phyloP scores from a whole-genome alignment of 1,140 invertebrate species.

The Lepidotrigona ventralis region DNA sequence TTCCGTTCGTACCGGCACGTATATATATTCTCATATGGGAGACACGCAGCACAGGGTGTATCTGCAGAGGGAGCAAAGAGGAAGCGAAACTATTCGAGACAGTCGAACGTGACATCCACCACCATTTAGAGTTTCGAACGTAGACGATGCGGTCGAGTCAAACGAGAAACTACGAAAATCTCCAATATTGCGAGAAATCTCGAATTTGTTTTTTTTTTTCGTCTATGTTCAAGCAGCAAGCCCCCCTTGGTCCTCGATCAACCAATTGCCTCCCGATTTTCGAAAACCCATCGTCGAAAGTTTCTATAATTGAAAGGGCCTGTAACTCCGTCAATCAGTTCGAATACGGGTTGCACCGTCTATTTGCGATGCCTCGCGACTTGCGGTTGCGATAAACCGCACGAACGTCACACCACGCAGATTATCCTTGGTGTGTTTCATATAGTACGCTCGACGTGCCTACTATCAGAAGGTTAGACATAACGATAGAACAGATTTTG shows the following conservation, averaged over 20 bases:
- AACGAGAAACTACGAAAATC: not conserved
- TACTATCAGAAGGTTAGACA: constrained; percentile 48
- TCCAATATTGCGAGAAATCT: not conserved
- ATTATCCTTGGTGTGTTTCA: constrained; percentile 70
- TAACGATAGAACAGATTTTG: not conserved
- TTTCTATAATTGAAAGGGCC: not conserved
- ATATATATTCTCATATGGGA: not conserved
- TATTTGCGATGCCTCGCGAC: constrained; percentile 69
- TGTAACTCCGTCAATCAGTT: constrained; percentile 33
- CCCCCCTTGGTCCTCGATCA: too few relatives aligned
- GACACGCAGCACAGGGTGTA: not conserved
- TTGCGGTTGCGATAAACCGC: constrained; percentile 73
- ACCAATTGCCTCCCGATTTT: not conserved
- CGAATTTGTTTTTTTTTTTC: not conserved
- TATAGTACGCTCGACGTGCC: constrained; percentile 55
- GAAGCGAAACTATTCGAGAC: constrained; percentile 32
- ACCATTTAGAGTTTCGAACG: not conserved
- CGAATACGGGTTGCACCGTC: constrained; percentile 69
- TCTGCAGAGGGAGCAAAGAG: not conserved
- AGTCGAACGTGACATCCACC: constrained; percentile 7
- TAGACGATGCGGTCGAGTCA: not conserved
- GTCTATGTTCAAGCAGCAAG: not conserved
- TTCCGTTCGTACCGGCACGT: not conserved
- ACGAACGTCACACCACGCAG: constrained; percentile 65
- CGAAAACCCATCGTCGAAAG: not conserved